phyloP scores from a whole-genome alignment of 1,140 invertebrate genomes.

The Hyposmocoma kahamanoa region DNA sequence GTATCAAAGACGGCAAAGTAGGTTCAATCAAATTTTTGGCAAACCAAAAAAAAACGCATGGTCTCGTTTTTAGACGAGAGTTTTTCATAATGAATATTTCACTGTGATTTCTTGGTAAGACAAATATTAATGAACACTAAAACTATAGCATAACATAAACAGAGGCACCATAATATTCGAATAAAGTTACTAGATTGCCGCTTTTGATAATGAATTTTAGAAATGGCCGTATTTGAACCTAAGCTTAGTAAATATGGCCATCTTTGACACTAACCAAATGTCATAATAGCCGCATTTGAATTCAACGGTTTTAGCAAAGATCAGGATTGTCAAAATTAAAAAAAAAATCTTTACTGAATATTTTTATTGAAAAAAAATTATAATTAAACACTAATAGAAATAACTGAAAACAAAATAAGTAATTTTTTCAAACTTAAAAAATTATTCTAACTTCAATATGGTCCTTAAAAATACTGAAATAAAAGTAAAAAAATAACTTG shows the following conservation, averaged over 20 bases:
- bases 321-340: background rate
- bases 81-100: too few species aligned
- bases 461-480: background rate
- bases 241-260: background rate
- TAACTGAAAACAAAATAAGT: background rate
- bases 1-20: too few species aligned
- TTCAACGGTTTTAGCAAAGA: background rate
- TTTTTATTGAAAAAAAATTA: background rate
- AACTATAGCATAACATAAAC: too few species aligned
- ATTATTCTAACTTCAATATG: background rate
- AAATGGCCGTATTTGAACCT: background rate
- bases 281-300: background rate
- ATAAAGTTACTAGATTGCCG: too few species aligned
- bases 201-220: background rate
- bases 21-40: too few species aligned
- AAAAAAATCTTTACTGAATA: background rate
- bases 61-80: too few species aligned
- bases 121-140: too few species aligned
- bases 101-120: too few species aligned
- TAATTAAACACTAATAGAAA: background rate
- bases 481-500: too few species aligned
- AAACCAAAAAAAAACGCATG: too few species aligned
- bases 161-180: too few species aligned
- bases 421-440: background rate
- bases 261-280: background rate